Conservation (phyloP, 1,140 invertebrate genomes). For the Drosophila bifasciata region DNA sequence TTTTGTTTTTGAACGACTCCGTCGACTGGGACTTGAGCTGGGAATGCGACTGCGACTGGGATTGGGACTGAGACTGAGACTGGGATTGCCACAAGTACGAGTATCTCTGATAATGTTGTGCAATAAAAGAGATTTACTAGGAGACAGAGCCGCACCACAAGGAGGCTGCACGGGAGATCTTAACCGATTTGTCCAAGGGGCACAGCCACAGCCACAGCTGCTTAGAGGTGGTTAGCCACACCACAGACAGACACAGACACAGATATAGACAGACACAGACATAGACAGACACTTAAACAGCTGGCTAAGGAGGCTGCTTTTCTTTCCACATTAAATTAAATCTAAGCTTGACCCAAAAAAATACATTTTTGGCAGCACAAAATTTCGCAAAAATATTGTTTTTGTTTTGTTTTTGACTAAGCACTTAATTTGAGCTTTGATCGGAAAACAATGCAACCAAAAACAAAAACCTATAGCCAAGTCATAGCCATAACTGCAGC, state of each 20-base stretch:
- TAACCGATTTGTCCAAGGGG: slow-evolving; percentile 26
- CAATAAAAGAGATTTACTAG: slow-evolving; percentile 71
- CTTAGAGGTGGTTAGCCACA: slow-evolving; percentile 15
- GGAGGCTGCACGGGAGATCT: slow-evolving; percentile 26
- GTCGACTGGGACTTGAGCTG: not conserved
- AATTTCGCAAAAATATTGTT: slow-evolving; percentile 46
- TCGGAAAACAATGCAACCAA: slow-evolving; percentile 20
- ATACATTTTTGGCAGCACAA: not conserved
- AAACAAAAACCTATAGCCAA: slow-evolving; percentile 2
- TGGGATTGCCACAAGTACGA: too few species aligned
- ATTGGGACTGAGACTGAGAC: too few species aligned
- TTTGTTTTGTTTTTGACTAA: slow-evolving; percentile 62
- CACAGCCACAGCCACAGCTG: slow-evolving; percentile 2
- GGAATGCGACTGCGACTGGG: too few species aligned
- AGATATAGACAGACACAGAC: not conserved
- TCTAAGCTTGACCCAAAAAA: slow-evolving; percentile 79
- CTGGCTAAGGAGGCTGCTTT: slow-evolving; percentile 32
- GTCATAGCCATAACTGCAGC: slow-evolving; percentile 20
- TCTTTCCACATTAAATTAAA: slow-evolving; percentile 66
- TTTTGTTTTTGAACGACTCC: slow-evolving; percentile 41
- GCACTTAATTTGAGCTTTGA: slow-evolving; percentile 62
- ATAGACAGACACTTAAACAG: slow-evolving; percentile 20
- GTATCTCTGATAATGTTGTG: slow-evolving; percentile 65
- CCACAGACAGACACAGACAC: slow-evolving; percentile 5
- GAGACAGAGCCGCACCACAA: slow-evolving; percentile 2